A percentile compares a stretch with the other conserved stretches of the same genome.
Conservation (phyloP, 2,888 invertebrate species). For the Drosophila aldrichi region DNA sequence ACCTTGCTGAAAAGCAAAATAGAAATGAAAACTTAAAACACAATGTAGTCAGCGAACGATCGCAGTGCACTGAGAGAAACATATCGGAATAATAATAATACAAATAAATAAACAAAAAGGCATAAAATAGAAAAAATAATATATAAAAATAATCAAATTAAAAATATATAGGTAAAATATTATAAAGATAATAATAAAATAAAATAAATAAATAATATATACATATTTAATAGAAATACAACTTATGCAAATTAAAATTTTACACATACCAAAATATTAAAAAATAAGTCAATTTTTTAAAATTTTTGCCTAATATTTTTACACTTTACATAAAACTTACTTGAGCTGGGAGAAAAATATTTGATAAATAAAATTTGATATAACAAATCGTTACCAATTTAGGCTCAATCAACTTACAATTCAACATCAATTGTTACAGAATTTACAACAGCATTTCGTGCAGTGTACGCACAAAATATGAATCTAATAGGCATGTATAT, state of each 20-base stretch:
- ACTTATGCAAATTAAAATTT: not conserved
- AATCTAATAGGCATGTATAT: slow-evolving; percentile 20
- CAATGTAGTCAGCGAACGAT: slow-evolving; percentile 18
- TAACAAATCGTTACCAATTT: not conserved
- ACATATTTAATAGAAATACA: not conserved
- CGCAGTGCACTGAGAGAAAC: slow-evolving; percentile 30
- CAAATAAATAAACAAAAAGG: too few relatives aligned
- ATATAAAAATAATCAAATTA: too few relatives aligned
- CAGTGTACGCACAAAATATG: slow-evolving; percentile 30
- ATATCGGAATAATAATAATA: not conserved
- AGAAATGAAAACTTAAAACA: slow-evolving; percentile 28
- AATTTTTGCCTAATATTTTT: too few relatives aligned
- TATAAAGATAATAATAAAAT: too few relatives aligned
- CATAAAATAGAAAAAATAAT: too few relatives aligned
- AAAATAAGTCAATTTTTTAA: not conserved
- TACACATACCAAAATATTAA: not conserved
- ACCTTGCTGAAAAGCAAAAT: slow-evolving; percentile 38
- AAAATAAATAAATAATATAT: too few relatives aligned
- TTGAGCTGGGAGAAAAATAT: not conserved
- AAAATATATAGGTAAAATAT: too few relatives aligned
- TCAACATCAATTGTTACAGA: not conserved
- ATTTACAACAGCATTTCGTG: slow-evolving; percentile 5
- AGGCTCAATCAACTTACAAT: not conserved
- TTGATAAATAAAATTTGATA: not conserved
- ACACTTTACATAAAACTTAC: not conserved